Evolutionary conservation across 2,797 vertebrate species (phyloP), one percentile per base, ranked within the genome.

Genomic region (Carcharodon carcharias): DNA sequence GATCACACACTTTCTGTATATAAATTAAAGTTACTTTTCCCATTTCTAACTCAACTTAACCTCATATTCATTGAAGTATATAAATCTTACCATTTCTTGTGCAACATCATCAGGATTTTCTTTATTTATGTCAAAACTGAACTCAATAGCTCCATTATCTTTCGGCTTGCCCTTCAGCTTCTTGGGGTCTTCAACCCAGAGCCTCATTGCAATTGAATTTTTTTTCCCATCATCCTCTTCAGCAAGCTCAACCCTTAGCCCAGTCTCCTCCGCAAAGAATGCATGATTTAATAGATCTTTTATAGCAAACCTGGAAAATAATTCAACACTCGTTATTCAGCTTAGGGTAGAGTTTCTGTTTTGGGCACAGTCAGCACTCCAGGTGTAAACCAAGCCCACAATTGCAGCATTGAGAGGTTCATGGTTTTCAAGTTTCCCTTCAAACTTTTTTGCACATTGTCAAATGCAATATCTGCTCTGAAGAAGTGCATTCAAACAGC

Each of bases 151-250:
- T 95, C 99, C 99, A n/a, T 98, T 99, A 97, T 99, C 99, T 97
- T 99, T 99, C 98, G 99, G 99, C 97, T 99, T 99, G 97, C 99
- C 99, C 98, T 99, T 99, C 97, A 99, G 97, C 97, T 99, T 99
- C 97, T 99, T 99, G 96, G 99, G 98, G 97, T 99, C 99, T 97
- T 99, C 99, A 96, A 99, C 99, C 99, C 99, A 99, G 96, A 99
- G 98, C 97, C 99, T 98, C 96, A 99, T 98, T 95, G 99, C 99
- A 96, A 99, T 99, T 95, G 99, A 98, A 77, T 98, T 98, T 98
- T 99, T 99, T 97, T 98, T 98, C 96, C 99, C 98, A 96, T 99
- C 98, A 96, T 99, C 99, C 97, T 99, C 99, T 98, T 99, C 99
- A 0, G 99, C 99, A 61, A 99, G 98, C 97, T 99, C 99, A 96